Conservation (phyloP, 2,797 vertebrate species). For the Rallus crepitans region DNA sequence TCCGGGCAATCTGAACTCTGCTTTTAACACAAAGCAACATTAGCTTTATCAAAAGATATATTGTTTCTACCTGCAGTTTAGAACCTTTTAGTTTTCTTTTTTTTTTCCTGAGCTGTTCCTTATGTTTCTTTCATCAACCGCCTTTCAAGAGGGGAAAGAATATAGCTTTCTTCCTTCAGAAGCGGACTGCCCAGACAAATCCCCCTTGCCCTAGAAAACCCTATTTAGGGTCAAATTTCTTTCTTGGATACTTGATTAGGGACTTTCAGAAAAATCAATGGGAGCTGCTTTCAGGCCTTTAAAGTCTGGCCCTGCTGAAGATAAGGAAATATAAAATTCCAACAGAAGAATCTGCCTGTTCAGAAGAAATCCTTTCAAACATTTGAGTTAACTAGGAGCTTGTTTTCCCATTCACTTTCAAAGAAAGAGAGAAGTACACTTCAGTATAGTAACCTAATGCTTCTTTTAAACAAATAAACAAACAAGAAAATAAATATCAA, state of each 20-base stretch:
- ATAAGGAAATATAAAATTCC: constrained; percentile 14
- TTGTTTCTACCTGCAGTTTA: constrained; percentile 4
- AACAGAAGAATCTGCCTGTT: neutral
- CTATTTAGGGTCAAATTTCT: constrained; percentile 14
- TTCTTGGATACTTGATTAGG: neutral
- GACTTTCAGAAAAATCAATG: constrained; percentile 22
- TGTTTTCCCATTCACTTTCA: neutral
- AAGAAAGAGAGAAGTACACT: neutral
- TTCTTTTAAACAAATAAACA: neutral
- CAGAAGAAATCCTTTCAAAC: neutral
- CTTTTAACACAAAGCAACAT: constrained; percentile 7
- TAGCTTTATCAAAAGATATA: constrained; percentile 11
- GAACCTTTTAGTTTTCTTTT: neutral
- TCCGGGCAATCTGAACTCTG: neutral
- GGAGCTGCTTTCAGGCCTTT: neutral
- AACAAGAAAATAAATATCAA: neutral
- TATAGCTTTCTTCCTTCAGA: neutral
- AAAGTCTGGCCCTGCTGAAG: neutral
- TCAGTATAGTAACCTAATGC: neutral
- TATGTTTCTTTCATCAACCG: constrained; percentile 21
- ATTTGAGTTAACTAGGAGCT: neutral
- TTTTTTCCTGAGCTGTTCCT: neutral
- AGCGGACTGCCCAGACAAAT: neutral
- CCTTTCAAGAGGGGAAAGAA: neutral
- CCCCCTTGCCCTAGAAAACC: neutral